Base-by-base conservation (phyloP, 2,113 vertebrate genomes). In the Antigone vipio region DNA sequence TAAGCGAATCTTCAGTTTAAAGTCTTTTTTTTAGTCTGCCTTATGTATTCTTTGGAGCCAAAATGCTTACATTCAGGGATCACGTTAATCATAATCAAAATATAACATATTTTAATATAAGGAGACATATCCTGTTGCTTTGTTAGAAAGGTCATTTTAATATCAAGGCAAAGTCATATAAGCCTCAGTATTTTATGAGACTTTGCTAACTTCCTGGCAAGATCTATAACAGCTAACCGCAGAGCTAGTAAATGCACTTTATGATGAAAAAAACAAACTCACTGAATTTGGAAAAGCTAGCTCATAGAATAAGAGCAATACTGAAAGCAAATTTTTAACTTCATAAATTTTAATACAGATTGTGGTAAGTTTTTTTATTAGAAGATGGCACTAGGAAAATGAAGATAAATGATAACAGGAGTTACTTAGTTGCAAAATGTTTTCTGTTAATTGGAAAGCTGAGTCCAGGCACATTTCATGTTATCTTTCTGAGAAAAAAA, bases 81-180 rank as follows among this genome's bases (percentile, higher is more conserved):
- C 1, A 5, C 2, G 0, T 87, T 68, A 78, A 74, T 58, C 63
- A 42, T 82, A 55, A 78, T 45, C 11, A 38, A 88, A 93, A 29
- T 60, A 44, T 35, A 85, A 34, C 11, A 14, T 66, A 27, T 67
- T 91, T 76, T 93, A 72, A 66, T 80, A 76, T 32, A 86, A 75
- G 34, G 64, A 91, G 59, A 22, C 9, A 12, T 88, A 93, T 69
- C 60, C 63, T 83, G 38, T 78, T 89, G 17, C 60, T 74, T 78
- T 87, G 27, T 56, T 56, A 20, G 75, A 96, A 94, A 92, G 58
- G n/a, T 76, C 32, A 53, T 89, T 94, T 92, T 92, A 89, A 78
- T 95, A 93, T 86, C 47, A 92, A 88, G 45, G 34, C 38, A 73
- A 94, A 95, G 26, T 32, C n/a, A 64, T 79, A 27, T 8, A 74